Evolutionary conservation across 2,113 vertebrate species (phyloP).

Genomic region (Hypanus sabinus): DNA sequence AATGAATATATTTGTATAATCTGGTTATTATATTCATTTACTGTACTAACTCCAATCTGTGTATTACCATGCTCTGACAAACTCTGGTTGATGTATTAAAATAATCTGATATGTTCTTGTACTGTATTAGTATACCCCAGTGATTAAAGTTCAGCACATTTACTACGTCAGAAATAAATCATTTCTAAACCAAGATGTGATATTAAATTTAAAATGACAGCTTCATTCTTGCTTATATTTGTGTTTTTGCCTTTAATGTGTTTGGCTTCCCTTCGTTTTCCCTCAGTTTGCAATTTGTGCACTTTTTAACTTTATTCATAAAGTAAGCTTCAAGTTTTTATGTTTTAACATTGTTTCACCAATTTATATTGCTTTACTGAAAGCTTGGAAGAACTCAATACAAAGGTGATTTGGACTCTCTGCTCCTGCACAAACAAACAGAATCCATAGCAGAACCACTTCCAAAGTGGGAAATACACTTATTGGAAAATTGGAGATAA

Average conservation of each 20-base stretch:
- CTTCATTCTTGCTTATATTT: background rate
- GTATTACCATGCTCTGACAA: background rate
- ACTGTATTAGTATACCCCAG: background rate
- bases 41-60: background rate
- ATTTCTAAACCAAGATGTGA: background rate
- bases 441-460: background rate
- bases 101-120: background rate
- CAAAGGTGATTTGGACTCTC: too few species aligned
- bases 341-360: background rate
- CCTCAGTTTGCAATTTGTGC: background rate
- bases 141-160: background rate
- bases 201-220: background rate
- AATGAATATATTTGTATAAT: background rate
- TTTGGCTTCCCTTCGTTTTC: background rate
- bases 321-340: background rate
- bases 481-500: slow-evolving; percentile 18
- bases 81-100: background rate
- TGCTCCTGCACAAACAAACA: background rate
- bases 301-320: background rate
- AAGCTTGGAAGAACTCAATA: background rate
- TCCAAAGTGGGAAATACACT: background rate
- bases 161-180: background rate
- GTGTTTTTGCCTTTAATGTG: background rate
- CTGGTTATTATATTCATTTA: background rate
- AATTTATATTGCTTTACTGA: background rate